phyloP scores from a whole-genome alignment of 2,113 vertebrate genomes.

The Phalacrocorax pelagicus region DNA sequence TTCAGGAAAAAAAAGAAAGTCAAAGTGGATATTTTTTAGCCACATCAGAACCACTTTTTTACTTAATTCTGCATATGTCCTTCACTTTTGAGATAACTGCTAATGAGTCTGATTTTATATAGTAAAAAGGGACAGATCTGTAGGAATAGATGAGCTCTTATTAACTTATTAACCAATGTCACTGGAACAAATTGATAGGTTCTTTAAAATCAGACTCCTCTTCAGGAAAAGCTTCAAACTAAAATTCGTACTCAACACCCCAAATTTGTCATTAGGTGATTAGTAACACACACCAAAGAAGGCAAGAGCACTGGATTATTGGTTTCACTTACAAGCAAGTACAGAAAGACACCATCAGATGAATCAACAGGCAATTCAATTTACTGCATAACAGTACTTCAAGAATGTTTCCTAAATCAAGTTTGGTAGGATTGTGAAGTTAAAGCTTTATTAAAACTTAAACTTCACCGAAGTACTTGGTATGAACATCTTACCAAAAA shows the following conservation, averaged over 20 bases:
- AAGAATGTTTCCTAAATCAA: background rate
- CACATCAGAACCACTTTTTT: background rate
- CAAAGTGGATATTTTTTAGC: background rate
- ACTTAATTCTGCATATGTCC: background rate
- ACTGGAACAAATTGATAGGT: background rate
- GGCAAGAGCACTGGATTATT: background rate
- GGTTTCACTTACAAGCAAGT: background rate
- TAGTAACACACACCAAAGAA: background rate
- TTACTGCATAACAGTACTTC: background rate
- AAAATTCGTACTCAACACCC: background rate
- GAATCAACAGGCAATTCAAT: background rate
- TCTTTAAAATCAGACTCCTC: background rate
- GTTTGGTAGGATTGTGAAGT: background rate
- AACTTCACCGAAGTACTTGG: background rate
- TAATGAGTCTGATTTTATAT: background rate
- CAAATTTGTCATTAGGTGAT: background rate
- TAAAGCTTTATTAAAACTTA: background rate
- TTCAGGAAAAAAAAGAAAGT: background rate
- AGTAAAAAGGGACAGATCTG: background rate
- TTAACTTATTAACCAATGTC: background rate
- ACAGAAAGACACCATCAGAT: background rate
- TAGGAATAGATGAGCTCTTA: background rate
- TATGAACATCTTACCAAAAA: background rate
- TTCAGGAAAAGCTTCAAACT: background rate
- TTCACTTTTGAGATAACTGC: background rate